Evolutionary conservation across 2,888 invertebrate genomes (phyloP), one percentile per base, ranked within the genome.

Genomic region (Drosophila setosimentum): DNA sequence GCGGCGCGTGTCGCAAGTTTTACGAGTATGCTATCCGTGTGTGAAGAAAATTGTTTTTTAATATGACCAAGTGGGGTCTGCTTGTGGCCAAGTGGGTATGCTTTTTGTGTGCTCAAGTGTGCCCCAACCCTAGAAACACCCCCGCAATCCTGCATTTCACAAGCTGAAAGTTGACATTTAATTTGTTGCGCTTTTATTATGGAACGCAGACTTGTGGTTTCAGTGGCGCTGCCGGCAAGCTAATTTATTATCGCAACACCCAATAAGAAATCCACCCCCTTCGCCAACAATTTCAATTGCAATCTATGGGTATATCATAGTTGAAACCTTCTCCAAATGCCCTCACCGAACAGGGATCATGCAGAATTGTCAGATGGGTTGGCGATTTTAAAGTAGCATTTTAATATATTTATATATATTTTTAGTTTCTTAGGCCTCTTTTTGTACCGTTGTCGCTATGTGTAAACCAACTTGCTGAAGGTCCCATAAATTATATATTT

Each of bases 1-100:
- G 42, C 65, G 64, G 66, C 73, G 85, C 82, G 83, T 87, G 88
- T 80, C 73, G 75, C 71, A 65, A 82, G 70, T 81, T 80, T 78
- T 85, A 82, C 82, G 83, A 69, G 72, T 58, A 54, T 80, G 53
- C 29, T 61, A 57, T 83, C 78, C 78, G 87, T 83, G 80, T 78
- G 69, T 80, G 76, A 76, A 71, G 57, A 91, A 91, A 91, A 92
- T 91, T 83, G 90, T 82, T 92, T 92, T 91, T 91, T 92, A 91
- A 92, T 92, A 91, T 73, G 74, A 53, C 75, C 82, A 76, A 82
- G 77, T 79, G 58, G 49, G 42, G 45, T 40, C 33, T 53, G 33
- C 30, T 48, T 59, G 63, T 50, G 42, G 24, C 53, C 60, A 76
- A 74, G 73, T 76, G 73, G 60, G 57, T 73, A 72, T 54, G 62